Evolutionary conservation across 2,888 invertebrate species (phyloP), one percentile per base, ranked within the genome.

Genomic region (Sinohyriopsis cumingii): DNA sequence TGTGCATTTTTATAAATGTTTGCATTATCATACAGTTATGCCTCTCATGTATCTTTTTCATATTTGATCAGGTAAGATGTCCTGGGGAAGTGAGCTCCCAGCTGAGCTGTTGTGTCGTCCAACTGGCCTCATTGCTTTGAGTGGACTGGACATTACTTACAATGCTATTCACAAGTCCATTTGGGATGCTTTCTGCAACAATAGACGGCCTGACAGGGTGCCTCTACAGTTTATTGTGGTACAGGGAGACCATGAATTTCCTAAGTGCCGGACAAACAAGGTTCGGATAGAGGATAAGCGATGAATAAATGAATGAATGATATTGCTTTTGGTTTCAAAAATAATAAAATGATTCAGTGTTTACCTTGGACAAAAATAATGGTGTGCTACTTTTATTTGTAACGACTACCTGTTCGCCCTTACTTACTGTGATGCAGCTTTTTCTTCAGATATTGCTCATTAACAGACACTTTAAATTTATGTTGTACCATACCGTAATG

Each of bases 141-240:
- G 95, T 76, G 98, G 98, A 22, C 91, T 99, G 73, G 96, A 98
- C 89, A 93, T 94, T 18, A 91, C 93, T 57, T 94, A 94, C 87
- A 97, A 96, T 91, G 93, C 95, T 5, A 92, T 95, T 60, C 98
- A 99, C 90, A 95, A 95, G 88, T 93, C 95, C 64, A 95, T 98
- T 89, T 98, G 97, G 97, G 97, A 98, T 87, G 94, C 95, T 9
- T 96, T 99, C 88, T 94, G 93, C 80, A 94, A 94, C 86, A 95
- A 95, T 89, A 92, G 96, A 55, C 92, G 95, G 75, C 91, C 94
- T 1, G 96, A 98, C 87, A 93, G 96, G 84, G 93, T 95, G 61
- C 93, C 95, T 0, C 93, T 98, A 71, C 93, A 94, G 82, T 96
- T 96, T 90, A 95, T 95, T 89, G 91, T 96, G 71, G 92, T 97